A percentile compares a stretch with the other conserved stretches of the same genome.
These are phyloP conservation scores for Ciconia maguari DNA, from an alignment of 2,113 vertebrate species.

Conservation along the genomic window DNA sequence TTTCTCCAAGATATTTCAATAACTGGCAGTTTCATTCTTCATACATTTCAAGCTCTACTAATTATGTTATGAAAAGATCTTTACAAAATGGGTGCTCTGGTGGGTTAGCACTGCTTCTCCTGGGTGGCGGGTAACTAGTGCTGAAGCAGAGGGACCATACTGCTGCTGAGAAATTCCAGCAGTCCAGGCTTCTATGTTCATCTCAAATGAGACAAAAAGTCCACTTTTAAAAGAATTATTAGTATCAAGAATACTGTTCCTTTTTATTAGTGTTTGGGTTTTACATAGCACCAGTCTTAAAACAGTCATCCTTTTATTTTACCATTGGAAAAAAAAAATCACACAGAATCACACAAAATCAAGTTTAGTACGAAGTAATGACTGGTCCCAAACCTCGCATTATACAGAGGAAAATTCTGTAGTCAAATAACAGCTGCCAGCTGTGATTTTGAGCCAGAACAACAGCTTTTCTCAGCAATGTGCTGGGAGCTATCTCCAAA, in stretches of 20 bases:
- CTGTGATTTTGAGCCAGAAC: slow-evolving; percentile 10
- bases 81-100: neutral
- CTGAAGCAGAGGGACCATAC: neutral
- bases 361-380: neutral
- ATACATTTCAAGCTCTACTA: neutral
- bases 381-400: neutral
- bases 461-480: slow-evolving; percentile 27
- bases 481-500: neutral
- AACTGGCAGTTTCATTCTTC: neutral
- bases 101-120: neutral
- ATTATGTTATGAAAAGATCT: neutral
- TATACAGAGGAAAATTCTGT: neutral
- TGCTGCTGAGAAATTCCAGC: neutral
- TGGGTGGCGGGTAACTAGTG: neutral
- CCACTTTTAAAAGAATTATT: neutral
- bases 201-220: neutral
- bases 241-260: neutral
- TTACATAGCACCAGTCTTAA: neutral
- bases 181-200: neutral
- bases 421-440: slow-evolving; percentile 28
- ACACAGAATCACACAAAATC: neutral
- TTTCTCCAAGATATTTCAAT: neutral
- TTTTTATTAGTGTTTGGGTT: neutral
- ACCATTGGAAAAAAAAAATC: neutral
- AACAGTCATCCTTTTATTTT: neutral